phyloP scores from a whole-genome alignment of 2,797 vertebrate genomes.

The Sebastes oblongus region DNA sequence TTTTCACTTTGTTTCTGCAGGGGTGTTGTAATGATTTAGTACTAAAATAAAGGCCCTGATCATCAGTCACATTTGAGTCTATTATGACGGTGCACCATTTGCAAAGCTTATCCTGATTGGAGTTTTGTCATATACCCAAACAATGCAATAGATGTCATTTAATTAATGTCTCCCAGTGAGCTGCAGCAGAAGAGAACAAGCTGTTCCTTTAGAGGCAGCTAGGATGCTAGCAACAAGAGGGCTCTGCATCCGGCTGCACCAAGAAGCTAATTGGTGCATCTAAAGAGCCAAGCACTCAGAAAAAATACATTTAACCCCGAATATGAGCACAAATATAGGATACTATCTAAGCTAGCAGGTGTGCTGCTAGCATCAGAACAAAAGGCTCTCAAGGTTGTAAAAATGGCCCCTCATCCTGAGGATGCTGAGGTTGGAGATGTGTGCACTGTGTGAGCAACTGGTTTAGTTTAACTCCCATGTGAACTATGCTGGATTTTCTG shows the following conservation, averaged over 20 bases:
- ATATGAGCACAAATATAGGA: neutral
- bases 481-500: neutral
- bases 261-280: neutral
- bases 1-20: too few species aligned
- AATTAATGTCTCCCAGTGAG: neutral
- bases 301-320: rapidly evolving
- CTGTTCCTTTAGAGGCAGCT: constrained; percentile 23
- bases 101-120: neutral
- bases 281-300: neutral
- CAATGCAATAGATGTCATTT: neutral
- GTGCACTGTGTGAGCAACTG: neutral
- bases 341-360: neutral
- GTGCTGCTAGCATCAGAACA: neutral
- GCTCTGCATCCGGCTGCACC: neutral
- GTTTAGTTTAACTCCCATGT: neutral
- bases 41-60: neutral
- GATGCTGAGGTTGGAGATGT: neutral
- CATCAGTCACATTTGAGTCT: neutral
- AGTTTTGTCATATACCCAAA: neutral
- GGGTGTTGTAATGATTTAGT: neutral
- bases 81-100: neutral
- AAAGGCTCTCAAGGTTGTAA: constrained; percentile 5
- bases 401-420: neutral
- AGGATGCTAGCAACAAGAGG: neutral
- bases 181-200: constrained; percentile 22